A percentile compares a stretch with the other conserved stretches of the same genome.
Evolutionary conservation across 2,888 invertebrate genomes (phyloP).

Genomic region (Hemicrepidius hirtus): DNA sequence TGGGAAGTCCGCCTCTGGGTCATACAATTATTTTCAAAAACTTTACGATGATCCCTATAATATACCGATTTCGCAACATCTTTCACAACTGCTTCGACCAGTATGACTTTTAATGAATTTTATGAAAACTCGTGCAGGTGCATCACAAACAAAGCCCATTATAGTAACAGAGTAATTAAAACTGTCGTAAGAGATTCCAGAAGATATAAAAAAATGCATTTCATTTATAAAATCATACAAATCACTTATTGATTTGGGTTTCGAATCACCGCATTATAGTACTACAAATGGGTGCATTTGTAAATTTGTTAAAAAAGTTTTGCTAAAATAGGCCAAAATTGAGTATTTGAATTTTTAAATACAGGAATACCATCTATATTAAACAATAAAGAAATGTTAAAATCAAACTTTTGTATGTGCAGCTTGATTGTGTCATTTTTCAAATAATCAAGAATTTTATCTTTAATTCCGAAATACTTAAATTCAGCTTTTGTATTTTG

Average conservation of each 20-base stretch:
- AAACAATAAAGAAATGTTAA: background rate
- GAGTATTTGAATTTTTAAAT: conserved; percentile 2
- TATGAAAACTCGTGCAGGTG: conserved; percentile 5
- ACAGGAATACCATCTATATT: background rate
- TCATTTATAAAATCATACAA: background rate
- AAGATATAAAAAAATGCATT: background rate
- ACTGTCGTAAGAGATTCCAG: too few relatives aligned
- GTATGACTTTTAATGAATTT: conserved; percentile 5
- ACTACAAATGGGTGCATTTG: background rate
- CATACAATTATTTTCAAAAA: background rate
- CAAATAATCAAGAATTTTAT: background rate
- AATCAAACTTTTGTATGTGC: background rate
- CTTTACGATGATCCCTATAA: background rate
- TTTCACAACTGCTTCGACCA: background rate
- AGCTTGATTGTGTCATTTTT: background rate
- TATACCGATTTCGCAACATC: background rate
- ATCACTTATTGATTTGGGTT: background rate
- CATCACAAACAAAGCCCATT: background rate
- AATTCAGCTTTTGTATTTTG: background rate
- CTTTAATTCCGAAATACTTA: conserved; percentile 3
- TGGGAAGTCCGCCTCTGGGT: too few relatives aligned
- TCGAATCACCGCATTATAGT: conserved; percentile 8
- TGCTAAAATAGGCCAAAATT: conserved; percentile 2
- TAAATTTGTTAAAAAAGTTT: background rate
- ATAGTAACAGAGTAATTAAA: background rate